Conservation (phyloP, 2,888 invertebrate genomes). For the Belgica antarctica region DNA sequence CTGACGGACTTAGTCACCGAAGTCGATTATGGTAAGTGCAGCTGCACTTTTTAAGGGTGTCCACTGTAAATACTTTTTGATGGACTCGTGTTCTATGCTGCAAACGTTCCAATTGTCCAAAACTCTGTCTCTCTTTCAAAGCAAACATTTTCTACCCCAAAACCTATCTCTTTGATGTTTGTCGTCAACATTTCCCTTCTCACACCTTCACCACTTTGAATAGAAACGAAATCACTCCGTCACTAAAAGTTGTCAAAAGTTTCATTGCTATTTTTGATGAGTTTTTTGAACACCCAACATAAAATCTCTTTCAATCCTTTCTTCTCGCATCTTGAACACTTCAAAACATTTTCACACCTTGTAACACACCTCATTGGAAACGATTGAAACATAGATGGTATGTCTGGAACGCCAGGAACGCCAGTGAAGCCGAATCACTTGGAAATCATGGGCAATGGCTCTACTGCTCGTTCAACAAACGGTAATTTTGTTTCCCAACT, state of each 20-base stretch:
- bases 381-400: constrained; percentile 34
- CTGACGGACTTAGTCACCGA: constrained; percentile 83
- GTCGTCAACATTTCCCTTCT: neutral
- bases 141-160: neutral
- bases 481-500: constrained; percentile 38
- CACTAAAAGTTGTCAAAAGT: too few species aligned
- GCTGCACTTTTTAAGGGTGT: too few species aligned
- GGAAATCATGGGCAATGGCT: constrained; percentile 44
- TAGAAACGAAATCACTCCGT: too few species aligned
- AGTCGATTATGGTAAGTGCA: constrained; percentile 51
- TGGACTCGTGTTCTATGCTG: neutral
- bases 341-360: neutral
- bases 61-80: neutral
- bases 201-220: too few species aligned
- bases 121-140: too few species aligned
- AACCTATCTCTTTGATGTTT: neutral
- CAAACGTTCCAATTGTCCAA: too few species aligned
- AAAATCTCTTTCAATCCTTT: neutral
- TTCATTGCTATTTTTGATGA: neutral
- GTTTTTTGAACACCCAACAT: neutral
- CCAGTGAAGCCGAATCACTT: constrained; percentile 42
- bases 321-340: neutral
- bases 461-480: constrained; percentile 38
- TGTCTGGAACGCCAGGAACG: constrained; percentile 35
- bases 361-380: too few species aligned